Evolutionary conservation across 2,888 invertebrate genomes (phyloP), one percentile per base, ranked within the genome.

Genomic region (Apodemia mormo): DNA sequence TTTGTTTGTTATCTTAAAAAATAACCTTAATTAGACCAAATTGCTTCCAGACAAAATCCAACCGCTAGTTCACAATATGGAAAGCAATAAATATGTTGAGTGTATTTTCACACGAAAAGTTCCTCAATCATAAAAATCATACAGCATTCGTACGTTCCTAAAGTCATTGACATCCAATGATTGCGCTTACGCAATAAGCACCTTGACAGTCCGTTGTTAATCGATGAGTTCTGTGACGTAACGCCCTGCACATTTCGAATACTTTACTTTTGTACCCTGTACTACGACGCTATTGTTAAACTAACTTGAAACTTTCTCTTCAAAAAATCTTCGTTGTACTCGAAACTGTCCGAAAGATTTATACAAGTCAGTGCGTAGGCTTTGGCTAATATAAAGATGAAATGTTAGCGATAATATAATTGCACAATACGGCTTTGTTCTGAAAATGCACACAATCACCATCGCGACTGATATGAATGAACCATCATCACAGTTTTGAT

Each of bases 111-210:
- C 81, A 81, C 14, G 8, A 64, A 64, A 64, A 81, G 76, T 76
- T 77, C 76, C 76, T 78, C 76, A 73, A 73, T 81, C 79, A 77
- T 78, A 81, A 78, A 81, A 83, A 81, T 80, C 82, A 82, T 80
- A 85, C 81, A 81, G 87, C 81, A 87, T 85, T 85, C 85, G 86
- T 87, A 83, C 81, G 87, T 85, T 85, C 85, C 86, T 87, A 83
- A 89, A 85, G 91, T 92, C 92, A 92, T 87, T 91, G 91, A 92
- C 92, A 87, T 87, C 85, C 81, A 81, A 82, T 87, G 85, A 86
- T 88, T 89, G 85, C 83, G 77, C 82, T 91, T 91, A 84, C 87
- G 86, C 84, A 92, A 92, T 78, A 68, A 80, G 82, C 90, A 92
- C 90, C 91, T 92, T 91, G 91, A 90, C 90, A 88, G 86, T 85